Evolutionary conservation across 2,797 vertebrate genomes (phyloP), one percentile per base, ranked within the genome.

Genomic region (Trematomus bernacchii): DNA sequence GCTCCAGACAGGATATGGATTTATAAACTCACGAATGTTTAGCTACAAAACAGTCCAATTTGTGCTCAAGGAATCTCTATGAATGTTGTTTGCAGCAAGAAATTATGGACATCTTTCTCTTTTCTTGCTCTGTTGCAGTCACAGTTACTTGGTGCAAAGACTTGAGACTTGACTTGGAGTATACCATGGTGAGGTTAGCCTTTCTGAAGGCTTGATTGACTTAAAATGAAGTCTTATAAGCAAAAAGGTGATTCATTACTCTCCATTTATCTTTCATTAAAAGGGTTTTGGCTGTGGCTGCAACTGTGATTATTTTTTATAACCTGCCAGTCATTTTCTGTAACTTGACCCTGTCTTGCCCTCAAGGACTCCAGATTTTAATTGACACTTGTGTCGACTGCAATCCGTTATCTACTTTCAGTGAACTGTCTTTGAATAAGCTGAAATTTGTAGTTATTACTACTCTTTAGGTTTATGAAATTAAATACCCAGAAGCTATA

Each of bases 371-470:
- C 42, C 33, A 73, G 19, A 27, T 53, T 59, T 46, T 14, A 59
- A 30, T 3, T 51, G 10, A 52, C 21, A 50, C 44, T 37, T 58
- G 16, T 37, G 57, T 19, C 53, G 42, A 30, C 21, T 66, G 50
- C 18, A 2, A 15, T 65, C 12, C 11, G 15, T 61, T 40, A 0
- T 27, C 42, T 63, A 23, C 6, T 18, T 52, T 66, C 16, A 59
- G 37, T 54, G 16, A 47, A 15, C 3, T 71, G 21, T 64, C 33
- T 1, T 65, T 54, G 12, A 53, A 67, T 52, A 70, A 73, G 73
- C 15, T 52, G 47, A 74, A 84, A 71, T 71, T 33, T 47, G 60
- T 8, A 44, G 53, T 60, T 79, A 53, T 60, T 79, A 53, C 82
- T 63, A 11, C 68, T 60, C 37, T 71, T 71, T 30, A 77, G 61